A percentile compares a stretch with the other conserved stretches of the same genome.
These are phyloP conservation scores for Acrossocheilus fasciatus DNA, from an alignment of 2,797 vertebrate species.

Conservation along the genomic window DNA sequence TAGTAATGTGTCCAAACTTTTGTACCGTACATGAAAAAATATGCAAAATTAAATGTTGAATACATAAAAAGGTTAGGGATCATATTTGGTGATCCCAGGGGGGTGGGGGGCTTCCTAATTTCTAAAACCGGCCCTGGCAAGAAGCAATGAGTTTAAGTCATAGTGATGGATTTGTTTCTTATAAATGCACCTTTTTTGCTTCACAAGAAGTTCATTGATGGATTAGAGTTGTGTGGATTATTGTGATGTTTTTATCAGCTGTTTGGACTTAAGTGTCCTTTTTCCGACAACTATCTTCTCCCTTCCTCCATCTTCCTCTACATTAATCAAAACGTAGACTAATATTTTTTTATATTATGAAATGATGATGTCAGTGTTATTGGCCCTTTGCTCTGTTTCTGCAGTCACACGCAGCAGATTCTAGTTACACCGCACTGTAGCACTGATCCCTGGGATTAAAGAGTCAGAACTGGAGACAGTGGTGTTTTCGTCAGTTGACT, in stretches of 20 bases:
- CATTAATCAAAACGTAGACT: background rate
- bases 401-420: background rate
- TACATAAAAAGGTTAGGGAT: too few species aligned
- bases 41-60: too few species aligned
- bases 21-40: too few species aligned
- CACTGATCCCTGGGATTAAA: slow-evolving; percentile 11
- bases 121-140: too few species aligned
- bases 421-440: background rate
- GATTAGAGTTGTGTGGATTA: background rate
- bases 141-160: background rate
- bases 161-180: background rate
- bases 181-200: background rate
- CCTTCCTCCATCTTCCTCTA: background rate
- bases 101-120: too few species aligned
- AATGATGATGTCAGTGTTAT: slow-evolving; percentile 1
- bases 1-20: too few species aligned
- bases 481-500: slow-evolving; percentile 31
- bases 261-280: background rate
- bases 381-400: background rate
- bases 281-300: background rate
- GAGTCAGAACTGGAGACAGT: slow-evolving; percentile 11
- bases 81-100: too few species aligned
- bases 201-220: background rate
- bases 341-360: slow-evolving; percentile 7
- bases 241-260: background rate